A percentile compares a stretch with the other conserved stretches of the same genome.
These are phyloP conservation scores for Geophilus truncorum DNA, from an alignment of 2,888 invertebrate species.

Conservation along the genomic window DNA sequence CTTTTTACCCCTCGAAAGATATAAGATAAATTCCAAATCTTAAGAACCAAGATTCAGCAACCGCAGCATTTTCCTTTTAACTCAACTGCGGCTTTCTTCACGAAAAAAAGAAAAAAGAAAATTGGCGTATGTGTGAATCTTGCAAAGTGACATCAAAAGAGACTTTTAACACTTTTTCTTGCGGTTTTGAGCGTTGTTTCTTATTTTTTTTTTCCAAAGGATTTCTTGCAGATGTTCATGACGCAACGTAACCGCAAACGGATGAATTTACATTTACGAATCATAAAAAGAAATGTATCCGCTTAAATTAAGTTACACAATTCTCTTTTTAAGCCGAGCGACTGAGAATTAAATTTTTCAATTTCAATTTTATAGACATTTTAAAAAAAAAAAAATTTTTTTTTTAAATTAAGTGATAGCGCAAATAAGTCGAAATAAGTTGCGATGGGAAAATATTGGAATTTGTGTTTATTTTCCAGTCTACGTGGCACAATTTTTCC, in stretches of 20 bases:
- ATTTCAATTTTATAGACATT: no score
- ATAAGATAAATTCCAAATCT: background rate
- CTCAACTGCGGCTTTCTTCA: background rate
- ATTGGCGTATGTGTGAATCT: background rate
- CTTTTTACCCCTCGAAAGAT: background rate
- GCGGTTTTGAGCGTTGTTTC: slow-evolving; percentile 8
- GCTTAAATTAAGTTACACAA: background rate
- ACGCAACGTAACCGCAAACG: background rate
- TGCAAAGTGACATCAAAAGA: background rate
- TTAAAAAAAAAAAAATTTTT: no score
- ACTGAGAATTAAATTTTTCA: background rate
- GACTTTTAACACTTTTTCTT: background rate
- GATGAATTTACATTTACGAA: background rate
- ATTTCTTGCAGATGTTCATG: background rate
- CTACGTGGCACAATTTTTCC: background rate
- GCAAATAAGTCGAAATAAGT: background rate
- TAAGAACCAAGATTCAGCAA: background rate
- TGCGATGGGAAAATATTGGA: background rate
- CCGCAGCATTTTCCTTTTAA: background rate
- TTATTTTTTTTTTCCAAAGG: background rate
- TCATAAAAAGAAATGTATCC: background rate
- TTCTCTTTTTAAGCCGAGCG: background rate
- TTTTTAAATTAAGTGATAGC: background rate
- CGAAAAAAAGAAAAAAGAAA: no score
- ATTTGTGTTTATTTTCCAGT: background rate